A percentile compares a stretch with the other conserved stretches of the same genome.
Conservation (phyloP, 2,797 vertebrate genomes). For the Phrynocephalus vlangalii region DNA sequence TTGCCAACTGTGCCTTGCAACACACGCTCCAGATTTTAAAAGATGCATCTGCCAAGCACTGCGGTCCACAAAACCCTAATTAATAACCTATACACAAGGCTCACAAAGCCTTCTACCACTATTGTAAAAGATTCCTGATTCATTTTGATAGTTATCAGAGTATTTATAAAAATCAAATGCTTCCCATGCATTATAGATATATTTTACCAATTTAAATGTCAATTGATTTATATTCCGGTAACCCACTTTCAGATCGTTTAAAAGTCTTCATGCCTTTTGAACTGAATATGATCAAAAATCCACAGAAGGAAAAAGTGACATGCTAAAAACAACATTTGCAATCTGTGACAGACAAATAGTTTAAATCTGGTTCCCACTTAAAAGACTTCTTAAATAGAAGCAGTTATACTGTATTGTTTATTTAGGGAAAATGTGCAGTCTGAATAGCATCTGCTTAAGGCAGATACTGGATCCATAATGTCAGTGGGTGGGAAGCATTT, state of each 20-base stretch:
- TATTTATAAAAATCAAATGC: constrained; percentile 67
- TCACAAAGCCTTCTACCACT: constrained; percentile 48
- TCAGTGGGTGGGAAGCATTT: background rate
- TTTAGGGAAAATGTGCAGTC: background rate
- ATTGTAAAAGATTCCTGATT: constrained; percentile 63
- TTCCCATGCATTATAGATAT: constrained; percentile 63
- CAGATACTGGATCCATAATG: background rate
- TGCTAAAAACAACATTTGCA: constrained; percentile 54
- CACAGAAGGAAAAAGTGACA: constrained; percentile 64
- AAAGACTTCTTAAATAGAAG: background rate
- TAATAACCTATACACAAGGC: constrained; percentile 53
- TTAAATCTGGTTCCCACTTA: background rate
- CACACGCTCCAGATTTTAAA: constrained; percentile 45
- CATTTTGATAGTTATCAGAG: constrained; percentile 67
- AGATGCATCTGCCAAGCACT: constrained; percentile 51
- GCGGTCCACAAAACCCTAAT: constrained; percentile 50
- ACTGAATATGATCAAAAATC: constrained; percentile 64
- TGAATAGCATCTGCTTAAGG: background rate
- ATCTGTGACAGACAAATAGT: constrained; percentile 6
- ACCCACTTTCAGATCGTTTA: constrained; percentile 58
- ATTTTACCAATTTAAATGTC: constrained; percentile 62
- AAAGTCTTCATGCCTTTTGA: constrained; percentile 63
- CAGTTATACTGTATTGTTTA: background rate
- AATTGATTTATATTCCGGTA: constrained; percentile 60
- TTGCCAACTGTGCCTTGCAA: constrained; percentile 27